These are phyloP conservation scores for Ectropis grisescens DNA, from an alignment of 1,140 invertebrate genomes.

Conservation along the genomic window DNA sequence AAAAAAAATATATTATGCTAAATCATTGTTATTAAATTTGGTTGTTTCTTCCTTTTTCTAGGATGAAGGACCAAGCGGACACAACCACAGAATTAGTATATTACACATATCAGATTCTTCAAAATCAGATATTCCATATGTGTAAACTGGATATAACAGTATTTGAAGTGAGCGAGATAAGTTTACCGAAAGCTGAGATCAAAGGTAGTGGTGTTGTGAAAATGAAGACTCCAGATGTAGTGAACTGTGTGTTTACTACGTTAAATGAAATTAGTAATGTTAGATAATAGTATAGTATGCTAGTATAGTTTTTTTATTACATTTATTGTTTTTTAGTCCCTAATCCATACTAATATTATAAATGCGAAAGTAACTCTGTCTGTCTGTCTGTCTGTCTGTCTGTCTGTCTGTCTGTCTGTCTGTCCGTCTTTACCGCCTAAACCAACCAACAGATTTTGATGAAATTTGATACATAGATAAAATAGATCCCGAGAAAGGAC, in stretches of 20 bases:
- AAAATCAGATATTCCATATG: constrained; percentile 45
- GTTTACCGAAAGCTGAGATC: constrained; percentile 42
- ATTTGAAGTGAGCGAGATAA: constrained; percentile 36
- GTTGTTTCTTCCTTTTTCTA: constrained; percentile 26
- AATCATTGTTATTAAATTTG: too few relatives aligned
- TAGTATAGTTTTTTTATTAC: too few relatives aligned
- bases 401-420: too few relatives aligned
- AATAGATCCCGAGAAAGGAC: constrained; percentile 6
- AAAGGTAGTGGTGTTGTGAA: constrained; percentile 41
- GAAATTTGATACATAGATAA: too few relatives aligned
- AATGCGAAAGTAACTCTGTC: too few relatives aligned
- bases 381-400: too few relatives aligned
- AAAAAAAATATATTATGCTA: too few relatives aligned
- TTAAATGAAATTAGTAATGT: constrained; percentile 33
- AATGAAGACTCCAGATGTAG: constrained; percentile 51
- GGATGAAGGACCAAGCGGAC: constrained; percentile 28
- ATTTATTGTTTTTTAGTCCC: too few relatives aligned
- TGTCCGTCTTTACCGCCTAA: too few relatives aligned
- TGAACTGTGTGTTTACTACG: constrained; percentile 42
- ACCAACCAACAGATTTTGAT: too few relatives aligned
- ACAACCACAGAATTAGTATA: constrained; percentile 25
- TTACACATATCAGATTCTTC: constrained; percentile 37
- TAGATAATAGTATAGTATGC: too few relatives aligned
- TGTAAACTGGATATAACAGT: constrained; percentile 32
- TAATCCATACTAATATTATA: too few relatives aligned